Conservation (phyloP, 2,888 invertebrate species). For the Drosophila greeni region DNA sequence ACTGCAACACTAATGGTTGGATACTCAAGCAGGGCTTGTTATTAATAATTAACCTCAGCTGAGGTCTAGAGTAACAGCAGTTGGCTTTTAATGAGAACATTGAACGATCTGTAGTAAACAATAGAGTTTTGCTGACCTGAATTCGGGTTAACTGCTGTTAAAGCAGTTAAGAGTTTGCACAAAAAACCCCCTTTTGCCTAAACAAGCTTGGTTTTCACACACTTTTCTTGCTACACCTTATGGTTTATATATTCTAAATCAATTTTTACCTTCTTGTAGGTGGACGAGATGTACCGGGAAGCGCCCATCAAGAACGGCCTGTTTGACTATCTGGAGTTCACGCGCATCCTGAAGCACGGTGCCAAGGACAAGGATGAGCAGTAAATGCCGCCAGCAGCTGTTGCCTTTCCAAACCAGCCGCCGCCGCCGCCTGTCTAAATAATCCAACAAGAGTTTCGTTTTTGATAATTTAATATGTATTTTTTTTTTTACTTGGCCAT, state of each 20-base stretch:
- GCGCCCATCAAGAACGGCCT: conserved; percentile 95
- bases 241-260: too few relatives aligned
- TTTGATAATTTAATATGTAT: conserved; percentile 39
- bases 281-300: conserved; percentile 99
- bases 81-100: conserved; percentile 4
- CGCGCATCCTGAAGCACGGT: conserved; percentile 98
- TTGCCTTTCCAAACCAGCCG: conserved; percentile 15
- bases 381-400: conserved; percentile 77
- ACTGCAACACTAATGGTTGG: neutral
- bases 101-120: neutral
- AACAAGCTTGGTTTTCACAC: neutral
- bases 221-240: neutral
- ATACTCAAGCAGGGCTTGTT: neutral
- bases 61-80: neutral
- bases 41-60: conserved; percentile 1
- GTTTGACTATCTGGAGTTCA: conserved; percentile 99
- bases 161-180: neutral
- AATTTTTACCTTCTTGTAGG: conserved; percentile 76
- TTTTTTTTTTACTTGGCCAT: conserved; percentile 22
- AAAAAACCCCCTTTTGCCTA: neutral
- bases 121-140: neutral
- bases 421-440: conserved; percentile 25
- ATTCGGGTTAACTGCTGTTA: conserved; percentile 3
- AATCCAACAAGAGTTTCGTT: conserved; percentile 39
- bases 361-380: conserved; percentile 99